Conservation (phyloP, 2,797 vertebrate genomes). For the Heliangelus exortis region DNA sequence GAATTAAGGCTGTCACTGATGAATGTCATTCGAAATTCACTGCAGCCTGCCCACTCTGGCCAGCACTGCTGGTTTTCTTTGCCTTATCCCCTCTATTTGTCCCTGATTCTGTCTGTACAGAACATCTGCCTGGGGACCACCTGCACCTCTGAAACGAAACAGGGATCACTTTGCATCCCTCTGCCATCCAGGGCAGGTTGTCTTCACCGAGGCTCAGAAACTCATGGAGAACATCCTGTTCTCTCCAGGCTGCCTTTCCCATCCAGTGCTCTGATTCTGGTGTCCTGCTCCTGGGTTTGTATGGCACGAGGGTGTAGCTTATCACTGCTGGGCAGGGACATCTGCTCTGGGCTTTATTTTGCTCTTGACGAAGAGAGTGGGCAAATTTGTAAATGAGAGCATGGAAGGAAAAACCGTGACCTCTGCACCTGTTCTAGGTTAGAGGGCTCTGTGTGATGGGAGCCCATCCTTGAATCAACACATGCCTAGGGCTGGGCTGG, state of each 20-base stretch:
- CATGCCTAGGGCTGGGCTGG: background rate
- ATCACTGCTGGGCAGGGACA: background rate
- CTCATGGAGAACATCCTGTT: accelerated
- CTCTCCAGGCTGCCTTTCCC: background rate
- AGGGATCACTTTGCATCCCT: background rate
- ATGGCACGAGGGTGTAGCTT: background rate
- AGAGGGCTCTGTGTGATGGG: background rate
- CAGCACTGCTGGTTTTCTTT: background rate
- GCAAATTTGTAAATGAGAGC: background rate
- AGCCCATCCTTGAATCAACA: background rate
- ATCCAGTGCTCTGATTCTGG: background rate
- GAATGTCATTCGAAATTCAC: background rate
- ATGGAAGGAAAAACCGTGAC: background rate
- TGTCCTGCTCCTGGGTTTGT: background rate
- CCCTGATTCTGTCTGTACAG: background rate
- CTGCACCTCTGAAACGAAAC: background rate
- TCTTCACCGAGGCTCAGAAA: background rate
- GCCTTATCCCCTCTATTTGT: background rate
- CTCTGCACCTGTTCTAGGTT: conserved; percentile 19
- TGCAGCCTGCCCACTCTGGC: background rate
- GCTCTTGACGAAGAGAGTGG: background rate
- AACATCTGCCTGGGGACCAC: background rate
- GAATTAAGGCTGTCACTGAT: background rate
- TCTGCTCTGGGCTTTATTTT: background rate
- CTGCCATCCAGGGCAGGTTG: background rate